phyloP scores from a whole-genome alignment of 2,888 invertebrate species.

The Watsonalla cultraria region DNA sequence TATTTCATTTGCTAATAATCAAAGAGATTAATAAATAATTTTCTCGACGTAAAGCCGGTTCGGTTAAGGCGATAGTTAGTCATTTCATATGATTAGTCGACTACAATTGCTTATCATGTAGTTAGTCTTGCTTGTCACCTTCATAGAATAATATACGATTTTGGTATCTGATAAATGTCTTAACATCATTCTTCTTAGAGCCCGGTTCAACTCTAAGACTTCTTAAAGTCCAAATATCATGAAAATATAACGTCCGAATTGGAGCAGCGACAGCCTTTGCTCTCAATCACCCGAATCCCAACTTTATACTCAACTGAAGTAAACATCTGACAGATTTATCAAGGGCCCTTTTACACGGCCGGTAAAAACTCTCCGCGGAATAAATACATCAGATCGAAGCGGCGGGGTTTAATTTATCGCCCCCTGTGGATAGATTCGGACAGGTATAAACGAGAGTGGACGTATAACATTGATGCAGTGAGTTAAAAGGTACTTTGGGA shows the following conservation, averaged over 20 bases:
- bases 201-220: background rate
- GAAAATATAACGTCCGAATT: background rate
- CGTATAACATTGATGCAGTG: slow-evolving; percentile 19
- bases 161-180: no score
- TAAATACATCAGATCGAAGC: slow-evolving; percentile 25
- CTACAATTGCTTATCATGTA: no score
- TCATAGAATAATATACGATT: no score
- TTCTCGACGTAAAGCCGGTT: no score
- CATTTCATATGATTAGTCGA: no score
- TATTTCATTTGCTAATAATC: no score
- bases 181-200: no score
- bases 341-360: slow-evolving; percentile 35
- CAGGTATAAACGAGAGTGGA: slow-evolving; percentile 14
- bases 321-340: slow-evolving; percentile 35
- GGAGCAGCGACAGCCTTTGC: background rate
- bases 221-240: background rate
- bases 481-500: slow-evolving; percentile 4
- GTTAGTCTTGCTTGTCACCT: no score
- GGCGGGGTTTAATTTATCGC: slow-evolving; percentile 36
- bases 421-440: slow-evolving; percentile 30
- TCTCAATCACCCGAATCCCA: background rate
- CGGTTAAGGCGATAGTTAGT: no score
- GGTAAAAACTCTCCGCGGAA: slow-evolving; percentile 40
- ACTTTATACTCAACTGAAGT: slow-evolving; percentile 11
- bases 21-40: no score